Conservation (phyloP, 2,113 vertebrate genomes). For the Glaucidium brasilianum region DNA sequence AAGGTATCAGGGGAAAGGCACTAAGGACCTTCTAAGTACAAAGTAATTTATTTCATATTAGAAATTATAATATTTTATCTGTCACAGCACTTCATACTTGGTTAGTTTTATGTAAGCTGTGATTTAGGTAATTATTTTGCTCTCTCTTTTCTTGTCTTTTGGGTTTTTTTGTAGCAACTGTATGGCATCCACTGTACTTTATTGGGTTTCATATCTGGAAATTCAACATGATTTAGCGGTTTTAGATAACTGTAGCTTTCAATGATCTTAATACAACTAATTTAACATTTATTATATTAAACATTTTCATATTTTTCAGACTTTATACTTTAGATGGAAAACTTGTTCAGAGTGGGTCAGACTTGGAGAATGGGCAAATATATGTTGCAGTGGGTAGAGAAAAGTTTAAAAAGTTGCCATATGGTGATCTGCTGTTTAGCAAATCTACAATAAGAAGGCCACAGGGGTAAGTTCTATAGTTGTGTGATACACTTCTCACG, state of each 20-base stretch:
- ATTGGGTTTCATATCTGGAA: background rate
- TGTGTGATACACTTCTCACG: background rate
- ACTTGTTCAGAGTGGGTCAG: constrained; percentile 80
- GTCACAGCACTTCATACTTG: background rate
- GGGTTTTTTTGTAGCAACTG: background rate
- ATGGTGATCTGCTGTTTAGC: constrained; percentile 84
- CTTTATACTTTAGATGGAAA: constrained; percentile 89
- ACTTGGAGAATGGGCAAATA: constrained; percentile 90
- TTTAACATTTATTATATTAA: background rate
- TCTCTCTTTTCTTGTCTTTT: background rate
- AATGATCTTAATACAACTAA: background rate
- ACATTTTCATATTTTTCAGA: constrained; percentile 68
- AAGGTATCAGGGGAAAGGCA: background rate
- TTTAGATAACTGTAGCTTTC: background rate
- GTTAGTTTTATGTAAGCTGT: background rate
- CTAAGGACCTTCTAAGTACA: background rate
- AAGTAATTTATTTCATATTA: background rate
- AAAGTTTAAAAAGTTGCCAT: constrained; percentile 90
- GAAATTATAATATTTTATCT: background rate
- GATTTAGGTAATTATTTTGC: background rate
- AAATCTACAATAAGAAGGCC: constrained; percentile 79
- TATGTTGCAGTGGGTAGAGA: constrained; percentile 96
- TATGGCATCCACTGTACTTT: background rate
- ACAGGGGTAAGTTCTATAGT: constrained; percentile 77
- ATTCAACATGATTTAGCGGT: background rate